phyloP scores from a whole-genome alignment of 2,888 invertebrate genomes.

The Orthonevra nobilis region DNA sequence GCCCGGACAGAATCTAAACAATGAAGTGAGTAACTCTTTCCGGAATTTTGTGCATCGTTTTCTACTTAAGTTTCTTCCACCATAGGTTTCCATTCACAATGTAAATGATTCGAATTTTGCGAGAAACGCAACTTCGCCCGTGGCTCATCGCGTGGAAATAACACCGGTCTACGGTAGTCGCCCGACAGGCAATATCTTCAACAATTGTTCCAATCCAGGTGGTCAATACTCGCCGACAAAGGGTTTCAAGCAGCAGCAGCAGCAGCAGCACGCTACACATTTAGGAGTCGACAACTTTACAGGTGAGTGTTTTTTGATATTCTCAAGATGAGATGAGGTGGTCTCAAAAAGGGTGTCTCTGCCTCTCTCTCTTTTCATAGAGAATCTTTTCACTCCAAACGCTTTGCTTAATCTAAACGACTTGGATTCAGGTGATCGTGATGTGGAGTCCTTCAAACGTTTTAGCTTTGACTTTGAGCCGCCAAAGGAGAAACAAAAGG shows the following conservation, averaged over 20 bases:
- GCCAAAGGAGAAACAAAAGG: constrained; percentile 87
- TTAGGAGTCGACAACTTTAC: constrained; percentile 47
- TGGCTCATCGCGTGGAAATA: constrained; percentile 79
- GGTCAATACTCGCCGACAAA: constrained; percentile 54
- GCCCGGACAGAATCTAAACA: constrained; percentile 80
- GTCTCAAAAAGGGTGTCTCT: constrained; percentile 57
- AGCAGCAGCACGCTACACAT: constrained; percentile 41
- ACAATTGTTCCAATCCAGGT: constrained; percentile 70
- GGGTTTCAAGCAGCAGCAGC: constrained; percentile 45
- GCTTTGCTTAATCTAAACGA: constrained; percentile 89
- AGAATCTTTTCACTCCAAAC: constrained; percentile 90
- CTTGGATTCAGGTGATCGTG: constrained; percentile 89
- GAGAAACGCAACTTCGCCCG: constrained; percentile 76
- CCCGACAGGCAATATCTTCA: constrained; percentile 73
- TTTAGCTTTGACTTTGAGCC: constrained; percentile 92
- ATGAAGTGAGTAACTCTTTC: constrained; percentile 79
- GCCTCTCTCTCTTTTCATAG: constrained; percentile 70
- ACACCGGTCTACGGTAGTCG: constrained; percentile 77
- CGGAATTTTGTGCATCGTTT: neutral
- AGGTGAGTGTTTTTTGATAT: constrained; percentile 46
- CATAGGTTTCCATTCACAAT: constrained; percentile 80
- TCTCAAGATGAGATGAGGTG: constrained; percentile 50
- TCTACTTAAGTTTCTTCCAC: neutral
- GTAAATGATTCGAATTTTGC: constrained; percentile 79
- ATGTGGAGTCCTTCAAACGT: constrained; percentile 92